Evolutionary conservation across 2,113 vertebrate species (phyloP).

Genomic region (Garra rufa): DNA sequence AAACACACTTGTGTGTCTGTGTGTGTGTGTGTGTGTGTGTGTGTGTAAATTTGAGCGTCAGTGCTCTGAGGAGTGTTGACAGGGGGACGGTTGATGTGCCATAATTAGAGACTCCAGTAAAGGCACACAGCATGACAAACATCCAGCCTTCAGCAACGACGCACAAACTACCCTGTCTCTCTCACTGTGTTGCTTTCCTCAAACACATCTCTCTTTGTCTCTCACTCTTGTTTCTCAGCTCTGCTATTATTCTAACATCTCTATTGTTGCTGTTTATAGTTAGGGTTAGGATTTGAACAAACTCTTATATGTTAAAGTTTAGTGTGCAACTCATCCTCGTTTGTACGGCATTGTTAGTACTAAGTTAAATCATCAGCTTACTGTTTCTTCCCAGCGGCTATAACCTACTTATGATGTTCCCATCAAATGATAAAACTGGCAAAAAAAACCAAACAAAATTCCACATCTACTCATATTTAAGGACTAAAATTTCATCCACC

Average conservation of each 20-base stretch:
- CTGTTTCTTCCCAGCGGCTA: neutral
- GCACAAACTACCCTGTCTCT: constrained; percentile 10
- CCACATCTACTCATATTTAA: neutral
- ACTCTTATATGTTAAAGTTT: neutral
- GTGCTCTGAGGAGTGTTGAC: constrained; percentile 66
- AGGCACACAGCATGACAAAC: constrained; percentile 62
- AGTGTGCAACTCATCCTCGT: neutral
- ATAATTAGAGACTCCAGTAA: constrained; percentile 74
- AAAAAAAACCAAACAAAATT: too few relatives aligned
- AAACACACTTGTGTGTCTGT: neutral
- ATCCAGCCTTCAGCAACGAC: constrained; percentile 54
- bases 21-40: constrained; percentile 29
- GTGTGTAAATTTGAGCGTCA: constrained; percentile 41
- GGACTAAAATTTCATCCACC: neutral
- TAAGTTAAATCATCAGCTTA: neutral
- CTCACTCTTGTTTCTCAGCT: constrained; percentile 6
- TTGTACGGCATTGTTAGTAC: neutral
- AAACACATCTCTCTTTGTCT: constrained; percentile 4
- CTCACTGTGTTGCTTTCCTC: neutral
- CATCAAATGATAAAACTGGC: neutral
- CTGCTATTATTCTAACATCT: neutral
- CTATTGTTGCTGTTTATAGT: neutral
- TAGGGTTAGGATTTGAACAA: neutral
- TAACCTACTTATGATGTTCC: neutral
- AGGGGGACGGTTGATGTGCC: constrained; percentile 72